Evolutionary conservation across 1,140 invertebrate genomes (phyloP).

Genomic region (Pogonomyrmex californicus): DNA sequence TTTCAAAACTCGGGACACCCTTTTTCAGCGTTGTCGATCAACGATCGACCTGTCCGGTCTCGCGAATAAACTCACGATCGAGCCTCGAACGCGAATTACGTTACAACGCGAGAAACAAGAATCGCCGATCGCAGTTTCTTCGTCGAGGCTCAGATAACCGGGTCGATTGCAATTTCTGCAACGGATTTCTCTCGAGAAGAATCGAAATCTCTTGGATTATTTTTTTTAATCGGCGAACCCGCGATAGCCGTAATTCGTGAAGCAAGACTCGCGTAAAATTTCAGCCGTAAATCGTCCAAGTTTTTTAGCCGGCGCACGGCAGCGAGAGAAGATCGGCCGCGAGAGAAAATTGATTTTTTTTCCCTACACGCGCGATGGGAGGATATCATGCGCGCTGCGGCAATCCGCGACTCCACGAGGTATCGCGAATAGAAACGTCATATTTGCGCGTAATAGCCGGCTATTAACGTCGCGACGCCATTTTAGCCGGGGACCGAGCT

Average conservation of each 20-base stretch:
- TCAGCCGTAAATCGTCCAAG: background rate
- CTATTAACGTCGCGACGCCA: constrained; percentile 81
- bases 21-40: constrained; percentile 64
- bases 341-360: constrained; percentile 52
- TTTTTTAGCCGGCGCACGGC: constrained; percentile 17
- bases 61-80: constrained; percentile 60
- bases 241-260: constrained; percentile 8
- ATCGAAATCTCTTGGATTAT: constrained; percentile 15
- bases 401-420: constrained; percentile 10
- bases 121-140: constrained; percentile 35
- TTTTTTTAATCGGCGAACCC: background rate
- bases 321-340: constrained; percentile 10
- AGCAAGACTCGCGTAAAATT: background rate
- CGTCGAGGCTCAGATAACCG: constrained; percentile 28
- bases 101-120: constrained; percentile 55
- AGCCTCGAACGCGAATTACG: constrained; percentile 38
- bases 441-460: constrained; percentile 72
- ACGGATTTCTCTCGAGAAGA: constrained; percentile 1
- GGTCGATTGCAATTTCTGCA: constrained; percentile 32
- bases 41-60: constrained; percentile 41
- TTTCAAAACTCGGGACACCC: constrained; percentile 74
- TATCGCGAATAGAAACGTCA: constrained; percentile 82
- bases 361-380: background rate
- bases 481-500: constrained; percentile 80
- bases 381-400: background rate